Evolutionary conservation across 2,888 invertebrate genomes (phyloP), one percentile per base, ranked within the genome.

Genomic region (Chaetogeoica ovagalla): DNA sequence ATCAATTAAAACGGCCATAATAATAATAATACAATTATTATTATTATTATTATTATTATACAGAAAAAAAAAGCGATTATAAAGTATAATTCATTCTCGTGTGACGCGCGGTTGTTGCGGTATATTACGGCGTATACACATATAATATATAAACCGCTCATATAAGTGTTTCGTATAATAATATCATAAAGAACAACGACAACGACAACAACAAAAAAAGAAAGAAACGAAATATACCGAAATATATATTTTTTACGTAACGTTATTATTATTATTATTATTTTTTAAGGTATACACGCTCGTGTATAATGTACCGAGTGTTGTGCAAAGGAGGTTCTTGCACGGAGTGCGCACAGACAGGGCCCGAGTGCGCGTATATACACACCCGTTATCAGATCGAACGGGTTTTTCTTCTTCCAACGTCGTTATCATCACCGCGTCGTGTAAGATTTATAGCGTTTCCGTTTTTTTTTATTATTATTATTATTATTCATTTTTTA

Each of bases 341-440:
- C n/a, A n/a, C n/a, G n/a, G n/a, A n/a, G n/a, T n/a, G n/a, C n/a
- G n/a, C n/a, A 21, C 63, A 39, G 63, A 74, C n/a, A n/a, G 65
- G 37, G 52, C 9, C 55, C 17, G 37, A 74, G 57, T 30, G n/a
- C 30, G 17, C 52, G 62, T n/a, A 13, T 19, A 48, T 48, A 48
- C 48, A 7, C 72, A n/a, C n/a, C n/a, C n/a, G 57, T 59, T 66
- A 75, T 75, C 75, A 75, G 75, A 75, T 75, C 15, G 57, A 66
- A 75, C 66, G 75, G 52, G 57, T 75, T 75, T 74, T 72, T 72
- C 39, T 43, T 65, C 19, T 55, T 39, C 62, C 23, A 30, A 65
- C 74, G 43, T 75, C 75, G 57, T 75, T 75, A 75, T 66, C 75
- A 75, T 57, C 57, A 19, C 75, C 13, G 65, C 13, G 65, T 6